Base-by-base conservation (phyloP, 2,888 invertebrate genomes). In the Nomada fabriciana region DNA sequence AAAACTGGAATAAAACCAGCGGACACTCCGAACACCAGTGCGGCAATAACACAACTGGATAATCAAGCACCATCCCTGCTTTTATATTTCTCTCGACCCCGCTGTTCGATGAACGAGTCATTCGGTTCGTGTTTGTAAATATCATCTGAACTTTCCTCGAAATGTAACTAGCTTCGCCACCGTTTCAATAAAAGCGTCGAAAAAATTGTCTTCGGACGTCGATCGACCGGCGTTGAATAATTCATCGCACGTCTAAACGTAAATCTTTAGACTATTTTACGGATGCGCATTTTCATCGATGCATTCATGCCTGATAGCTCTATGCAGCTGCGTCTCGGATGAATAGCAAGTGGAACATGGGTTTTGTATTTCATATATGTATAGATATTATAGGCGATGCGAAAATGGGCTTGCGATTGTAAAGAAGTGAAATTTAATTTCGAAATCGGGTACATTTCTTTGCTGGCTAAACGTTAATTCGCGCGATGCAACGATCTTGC, bases 1-100 rank as follows among this genome's bases (percentile, higher is more conserved):
- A 80, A 77, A 80, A 71, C n/a, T n/a, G 61, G 61, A 65, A 71
- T 77, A 80, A 80, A 80, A 77, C 65, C n/a, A 47, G 18, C 47
- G 25, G 52, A 71, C 5, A 55, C 53, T 23, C n/a, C 55, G 47
- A 47, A 53, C 53, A 25, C 42, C 18, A 15, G 47, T n/a, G 10
- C 10, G 47, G 29, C 36, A 67, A 74, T 71, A 76, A 80, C 55
- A 25, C 43, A 60, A 76, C 76, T 20, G 67, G 50, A 71, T 80
- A 64, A 77, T 76, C 71, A 71, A 77, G 23, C 15, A 29, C 52
- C n/a, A 29, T 20, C 20, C 47, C 15, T 43, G 18, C n/a, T 76
- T 65, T 71, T 79, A 63, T 25, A 29, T 50, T 20, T 61, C 15
- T 64, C 10, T 61, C 15, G 47, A 5, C 7, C 36, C 7, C 7